A percentile compares a stretch with the other conserved stretches of the same genome.
phyloP scores from a whole-genome alignment of 2,797 vertebrate species.

The Cygnus olor region DNA sequence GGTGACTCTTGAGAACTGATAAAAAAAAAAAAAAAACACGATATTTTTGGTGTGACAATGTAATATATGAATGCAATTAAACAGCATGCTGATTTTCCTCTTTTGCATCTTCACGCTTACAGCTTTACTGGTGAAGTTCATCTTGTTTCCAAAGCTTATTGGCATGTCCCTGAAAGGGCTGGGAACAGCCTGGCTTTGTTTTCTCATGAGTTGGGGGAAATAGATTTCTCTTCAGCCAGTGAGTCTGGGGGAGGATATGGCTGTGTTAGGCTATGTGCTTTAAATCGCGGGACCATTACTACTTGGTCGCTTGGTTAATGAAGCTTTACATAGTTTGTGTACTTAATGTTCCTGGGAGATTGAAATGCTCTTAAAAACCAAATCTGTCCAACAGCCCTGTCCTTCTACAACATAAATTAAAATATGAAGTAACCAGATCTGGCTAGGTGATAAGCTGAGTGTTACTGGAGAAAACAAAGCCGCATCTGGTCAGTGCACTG shows the following conservation, averaged over 20 bases:
- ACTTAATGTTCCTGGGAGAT: slow-evolving; percentile 8
- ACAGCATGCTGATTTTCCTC: not conserved
- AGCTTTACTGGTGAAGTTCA: not conserved
- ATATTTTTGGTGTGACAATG: not conserved
- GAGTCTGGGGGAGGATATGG: slow-evolving; percentile 25
- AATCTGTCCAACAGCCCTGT: not conserved
- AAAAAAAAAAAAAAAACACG: not conserved
- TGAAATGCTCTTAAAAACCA: slow-evolving; percentile 1
- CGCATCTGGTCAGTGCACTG: not conserved
- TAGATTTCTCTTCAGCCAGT: slow-evolving; percentile 29
- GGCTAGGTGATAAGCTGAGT: not conserved
- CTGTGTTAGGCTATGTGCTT: slow-evolving; percentile 18
- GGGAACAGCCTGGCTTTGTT: slow-evolving; percentile 56
- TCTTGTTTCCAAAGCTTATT: slow-evolving; percentile 21
- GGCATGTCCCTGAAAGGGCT: slow-evolving; percentile 24
- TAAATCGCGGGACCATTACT: slow-evolving; percentile 42
- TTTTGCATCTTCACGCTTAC: not conserved
- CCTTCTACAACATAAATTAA: not conserved
- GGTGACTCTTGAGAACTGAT: not conserved
- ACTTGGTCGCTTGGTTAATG: slow-evolving; percentile 59
- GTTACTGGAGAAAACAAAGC: not conserved
- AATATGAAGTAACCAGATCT: not conserved
- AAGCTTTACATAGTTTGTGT: slow-evolving; percentile 22
- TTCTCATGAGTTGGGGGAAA: slow-evolving; percentile 52
- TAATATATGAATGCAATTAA: not conserved